Evolutionary conservation across 2,888 invertebrate species (phyloP).

Genomic region (Meganola albula): DNA sequence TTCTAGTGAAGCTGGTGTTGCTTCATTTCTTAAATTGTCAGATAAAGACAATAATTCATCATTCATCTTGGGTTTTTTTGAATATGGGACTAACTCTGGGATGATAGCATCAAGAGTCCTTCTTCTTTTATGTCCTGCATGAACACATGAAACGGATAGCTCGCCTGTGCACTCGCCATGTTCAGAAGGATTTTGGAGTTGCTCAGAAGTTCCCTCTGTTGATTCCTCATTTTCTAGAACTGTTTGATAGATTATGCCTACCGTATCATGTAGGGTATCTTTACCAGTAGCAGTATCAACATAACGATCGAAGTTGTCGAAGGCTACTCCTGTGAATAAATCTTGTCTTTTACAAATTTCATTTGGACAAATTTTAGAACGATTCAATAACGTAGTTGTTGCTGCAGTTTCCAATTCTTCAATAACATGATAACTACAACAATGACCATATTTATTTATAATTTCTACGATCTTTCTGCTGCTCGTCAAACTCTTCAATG

Average conservation of each 20-base stretch:
- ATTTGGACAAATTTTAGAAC: not conserved
- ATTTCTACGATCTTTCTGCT: slow-evolving; percentile 23
- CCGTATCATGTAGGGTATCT: slow-evolving; percentile 40
- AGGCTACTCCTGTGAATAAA: slow-evolving; percentile 4
- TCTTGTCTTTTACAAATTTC: not conserved
- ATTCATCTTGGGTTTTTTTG: not conserved
- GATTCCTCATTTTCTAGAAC: not conserved
- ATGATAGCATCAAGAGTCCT: not conserved
- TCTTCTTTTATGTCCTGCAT: not conserved
- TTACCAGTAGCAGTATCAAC: slow-evolving; percentile 37
- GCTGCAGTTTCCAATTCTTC: not conserved
- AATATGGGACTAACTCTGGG: not conserved
- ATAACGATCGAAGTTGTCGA: slow-evolving; percentile 19
- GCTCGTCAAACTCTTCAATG: slow-evolving; percentile 32
- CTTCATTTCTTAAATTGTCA: no score
- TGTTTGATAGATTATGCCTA: slow-evolving; percentile 8
- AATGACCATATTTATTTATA: slow-evolving; percentile 32
- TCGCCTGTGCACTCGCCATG: not conserved
- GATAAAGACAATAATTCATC: not conserved
- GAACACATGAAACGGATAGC: no score
- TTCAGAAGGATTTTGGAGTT: not conserved
- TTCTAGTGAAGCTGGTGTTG: not conserved
- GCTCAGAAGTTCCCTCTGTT: not conserved
- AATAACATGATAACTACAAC: slow-evolving; percentile 22
- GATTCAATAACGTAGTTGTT: not conserved